phyloP scores from a whole-genome alignment of 2,797 vertebrate genomes.

The Acipenser ruthenus region DNA sequence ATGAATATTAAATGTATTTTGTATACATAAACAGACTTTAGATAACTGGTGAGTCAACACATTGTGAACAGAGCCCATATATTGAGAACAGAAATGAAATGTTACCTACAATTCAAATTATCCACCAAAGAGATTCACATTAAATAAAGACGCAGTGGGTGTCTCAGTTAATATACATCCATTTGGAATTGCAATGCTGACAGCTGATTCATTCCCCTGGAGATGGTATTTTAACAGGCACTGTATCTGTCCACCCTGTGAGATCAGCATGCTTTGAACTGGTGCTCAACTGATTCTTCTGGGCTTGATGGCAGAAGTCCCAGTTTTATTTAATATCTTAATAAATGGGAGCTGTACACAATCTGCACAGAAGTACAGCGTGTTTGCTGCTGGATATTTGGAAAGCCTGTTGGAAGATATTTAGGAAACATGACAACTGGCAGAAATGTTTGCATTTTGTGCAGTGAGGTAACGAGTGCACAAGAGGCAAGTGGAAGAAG shows the following conservation, averaged over 20 bases:
- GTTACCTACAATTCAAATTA: no score
- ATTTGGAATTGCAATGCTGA: not conserved
- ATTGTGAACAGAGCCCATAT: no score
- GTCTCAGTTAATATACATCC: not conserved
- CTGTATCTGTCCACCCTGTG: not conserved
- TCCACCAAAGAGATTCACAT: no score
- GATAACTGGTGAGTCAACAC: no score
- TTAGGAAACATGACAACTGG: no score
- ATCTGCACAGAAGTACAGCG: not conserved
- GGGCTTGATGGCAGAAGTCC: conserved; percentile 22
- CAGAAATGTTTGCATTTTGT: not conserved
- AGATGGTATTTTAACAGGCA: not conserved
- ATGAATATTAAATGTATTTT: no score
- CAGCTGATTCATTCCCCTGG: not conserved
- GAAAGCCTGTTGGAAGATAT: no score
- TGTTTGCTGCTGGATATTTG: conserved; percentile 7
- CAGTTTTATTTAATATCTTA: conserved; percentile 31
- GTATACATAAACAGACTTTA: no score
- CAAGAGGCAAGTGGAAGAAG: not conserved
- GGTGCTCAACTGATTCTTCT: conserved; percentile 16
- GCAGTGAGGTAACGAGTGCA: no score
- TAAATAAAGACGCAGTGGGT: not conserved
- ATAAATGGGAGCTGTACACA: conserved; percentile 20
- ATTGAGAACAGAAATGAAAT: no score
- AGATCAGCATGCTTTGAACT: conserved; percentile 1